Percentiles rank a stretch among this genome's conserved stretches.
phyloP scores from a whole-genome alignment of 2,113 vertebrate genomes.

The Pimephales promelas region DNA sequence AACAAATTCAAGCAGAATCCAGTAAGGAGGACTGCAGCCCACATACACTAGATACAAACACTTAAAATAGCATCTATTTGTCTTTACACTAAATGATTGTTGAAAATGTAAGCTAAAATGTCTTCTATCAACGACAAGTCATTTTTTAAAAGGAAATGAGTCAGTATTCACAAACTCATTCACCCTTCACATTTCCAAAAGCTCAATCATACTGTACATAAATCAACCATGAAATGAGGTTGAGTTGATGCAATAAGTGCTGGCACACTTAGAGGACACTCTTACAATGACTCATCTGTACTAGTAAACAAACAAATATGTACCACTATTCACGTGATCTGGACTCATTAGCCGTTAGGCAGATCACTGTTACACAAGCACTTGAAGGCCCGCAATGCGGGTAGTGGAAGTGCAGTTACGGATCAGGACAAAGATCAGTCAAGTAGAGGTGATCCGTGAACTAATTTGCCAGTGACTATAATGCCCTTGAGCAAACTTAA shows the following conservation, averaged over 20 bases:
- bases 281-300: constrained; percentile 16
- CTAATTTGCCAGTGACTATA: background rate
- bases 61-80: background rate
- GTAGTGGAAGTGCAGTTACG: constrained; percentile 15
- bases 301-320: constrained; percentile 30
- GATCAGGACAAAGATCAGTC: constrained; percentile 14
- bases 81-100: constrained; percentile 1
- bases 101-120: constrained; percentile 13
- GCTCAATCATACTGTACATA: background rate
- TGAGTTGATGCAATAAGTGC: background rate
- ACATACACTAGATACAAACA: background rate
- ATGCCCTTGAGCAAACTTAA: constrained; percentile 5
- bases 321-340: background rate
- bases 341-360: background rate
- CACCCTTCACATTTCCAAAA: constrained; percentile 3
- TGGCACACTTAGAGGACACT: background rate
- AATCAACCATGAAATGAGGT: constrained; percentile 1
- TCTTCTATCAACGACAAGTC: background rate
- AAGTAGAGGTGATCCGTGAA: background rate
- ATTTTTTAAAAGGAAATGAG: constrained; percentile 22
- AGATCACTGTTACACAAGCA: background rate
- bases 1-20: background rate
- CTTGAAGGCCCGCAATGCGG: background rate
- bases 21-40: background rate
- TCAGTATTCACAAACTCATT: background rate